Evolutionary conservation across 2,888 invertebrate genomes (phyloP), one percentile per base, ranked within the genome.

Genomic region (Troglohyphantes excavatus): DNA sequence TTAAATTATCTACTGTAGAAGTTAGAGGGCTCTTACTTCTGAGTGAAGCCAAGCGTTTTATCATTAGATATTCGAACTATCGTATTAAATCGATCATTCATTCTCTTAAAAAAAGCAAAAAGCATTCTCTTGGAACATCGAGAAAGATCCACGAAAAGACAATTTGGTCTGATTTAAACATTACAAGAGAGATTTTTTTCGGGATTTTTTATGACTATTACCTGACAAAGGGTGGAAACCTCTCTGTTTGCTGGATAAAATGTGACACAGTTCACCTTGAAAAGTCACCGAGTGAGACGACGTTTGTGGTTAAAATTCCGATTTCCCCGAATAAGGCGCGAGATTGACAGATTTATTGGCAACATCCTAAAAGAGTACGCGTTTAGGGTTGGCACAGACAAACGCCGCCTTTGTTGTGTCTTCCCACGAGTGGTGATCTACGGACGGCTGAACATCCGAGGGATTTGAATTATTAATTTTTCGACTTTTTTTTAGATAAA

Each of bases 241-340:
- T 63, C 17, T 63, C 17, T 9, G 5, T 63, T 39, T 21, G 33
- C 21, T 9, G 67, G 17, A 70, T 73, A 21, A 43, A 33, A 72
- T 83, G 39, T 33, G 23, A 39, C 72, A 83, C 76, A 9, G 39
- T 68, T 85, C 85, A 85, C 85, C 85, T 85, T 85, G 85, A 85
- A 85, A 85, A 68, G 11, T n/a, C 76, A 26, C 11, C n/a, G 17
- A 70, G 39, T 46, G 61, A 78, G 39, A 39, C 70, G 61, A 21
- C 21, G 59, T 13, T 46, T 53, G 21, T 33, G 59, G 70, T 53
- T 59, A 29, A 59, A 81, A 39, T 11, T 46, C 59, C 21, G n/a
- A 46, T 83, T 83, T 46, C 63, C 72, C 21, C 43, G 19, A 43
- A 23, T 46, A 26, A 39, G 19, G 26, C n/a, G 39, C 13, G 53